Conservation (phyloP, 64 coral and sea anemone genomes). For the Dendronephthya gigantea region DNA sequence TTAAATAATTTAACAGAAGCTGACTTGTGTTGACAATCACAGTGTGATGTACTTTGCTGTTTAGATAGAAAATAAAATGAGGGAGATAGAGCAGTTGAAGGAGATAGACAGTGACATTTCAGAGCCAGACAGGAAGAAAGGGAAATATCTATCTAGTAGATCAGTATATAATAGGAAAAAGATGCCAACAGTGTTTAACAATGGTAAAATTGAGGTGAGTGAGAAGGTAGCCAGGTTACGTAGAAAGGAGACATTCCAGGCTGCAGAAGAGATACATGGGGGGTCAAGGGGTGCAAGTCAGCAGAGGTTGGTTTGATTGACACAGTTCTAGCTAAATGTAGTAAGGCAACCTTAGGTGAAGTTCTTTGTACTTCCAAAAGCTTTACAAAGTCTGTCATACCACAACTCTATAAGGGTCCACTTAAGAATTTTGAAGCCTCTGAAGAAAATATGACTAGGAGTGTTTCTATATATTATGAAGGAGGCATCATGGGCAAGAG, state of each 20-base stretch:
- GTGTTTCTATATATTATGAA: background rate
- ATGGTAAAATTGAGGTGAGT: background rate
- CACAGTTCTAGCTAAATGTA: background rate
- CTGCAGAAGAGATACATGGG: background rate
- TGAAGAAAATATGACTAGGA: background rate
- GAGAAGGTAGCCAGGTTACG: background rate
- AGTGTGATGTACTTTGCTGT: no score
- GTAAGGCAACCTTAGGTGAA: background rate
- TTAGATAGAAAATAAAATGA: background rate
- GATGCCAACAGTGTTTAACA: background rate
- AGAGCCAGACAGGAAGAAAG: background rate
- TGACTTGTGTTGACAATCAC: no score
- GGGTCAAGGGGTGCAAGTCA: background rate
- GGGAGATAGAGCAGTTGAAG: background rate
- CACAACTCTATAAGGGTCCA: background rate
- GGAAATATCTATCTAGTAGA: background rate
- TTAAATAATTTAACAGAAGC: no score
- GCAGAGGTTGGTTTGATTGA: background rate
- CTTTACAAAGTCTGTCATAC: background rate
- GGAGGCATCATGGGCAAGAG: background rate
- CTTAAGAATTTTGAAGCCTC: background rate
- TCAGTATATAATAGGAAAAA: background rate
- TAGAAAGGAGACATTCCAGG: background rate
- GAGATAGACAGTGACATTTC: background rate
- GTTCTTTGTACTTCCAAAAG: background rate